phyloP scores from a whole-genome alignment of 2,113 vertebrate species.

The Lycaon pictus region DNA sequence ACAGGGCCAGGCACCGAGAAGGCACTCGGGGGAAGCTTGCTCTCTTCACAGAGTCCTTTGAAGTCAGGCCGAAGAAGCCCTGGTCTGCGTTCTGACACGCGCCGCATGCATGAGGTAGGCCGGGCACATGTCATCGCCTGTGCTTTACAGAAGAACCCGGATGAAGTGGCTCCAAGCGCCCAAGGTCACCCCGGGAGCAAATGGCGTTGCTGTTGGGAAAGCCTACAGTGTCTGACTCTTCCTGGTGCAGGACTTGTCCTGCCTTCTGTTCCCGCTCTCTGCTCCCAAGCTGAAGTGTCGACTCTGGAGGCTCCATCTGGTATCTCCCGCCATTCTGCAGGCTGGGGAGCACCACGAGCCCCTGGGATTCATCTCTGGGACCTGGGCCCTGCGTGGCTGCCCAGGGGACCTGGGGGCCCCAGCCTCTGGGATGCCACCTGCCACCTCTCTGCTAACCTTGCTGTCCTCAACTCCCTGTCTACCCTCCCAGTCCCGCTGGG shows the following conservation, averaged over 20 bases:
- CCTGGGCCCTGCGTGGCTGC: neutral
- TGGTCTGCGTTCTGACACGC: neutral
- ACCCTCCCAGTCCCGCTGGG: neutral
- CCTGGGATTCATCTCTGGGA: too few species aligned
- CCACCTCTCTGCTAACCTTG: accelerated
- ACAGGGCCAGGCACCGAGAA: neutral
- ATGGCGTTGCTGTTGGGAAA: neutral
- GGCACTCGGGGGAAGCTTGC: neutral
- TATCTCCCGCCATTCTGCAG: neutral
- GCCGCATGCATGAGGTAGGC: neutral
- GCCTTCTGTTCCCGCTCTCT: neutral
- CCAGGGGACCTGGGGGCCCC: neutral
- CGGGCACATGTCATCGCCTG: too few species aligned
- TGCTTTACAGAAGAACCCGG: neutral
- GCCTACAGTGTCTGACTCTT: neutral
- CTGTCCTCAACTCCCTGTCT: neutral
- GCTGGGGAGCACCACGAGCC: neutral
- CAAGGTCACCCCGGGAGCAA: neutral
- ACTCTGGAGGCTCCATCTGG: neutral
- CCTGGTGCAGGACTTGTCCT: neutral
- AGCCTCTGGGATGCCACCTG: accelerated
- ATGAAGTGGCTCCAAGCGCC: neutral
- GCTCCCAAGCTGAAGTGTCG: neutral
- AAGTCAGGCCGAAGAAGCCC: neutral
- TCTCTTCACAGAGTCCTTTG: neutral